phyloP scores from a whole-genome alignment of 1,140 invertebrate genomes.

The Lycorma delicatula region DNA sequence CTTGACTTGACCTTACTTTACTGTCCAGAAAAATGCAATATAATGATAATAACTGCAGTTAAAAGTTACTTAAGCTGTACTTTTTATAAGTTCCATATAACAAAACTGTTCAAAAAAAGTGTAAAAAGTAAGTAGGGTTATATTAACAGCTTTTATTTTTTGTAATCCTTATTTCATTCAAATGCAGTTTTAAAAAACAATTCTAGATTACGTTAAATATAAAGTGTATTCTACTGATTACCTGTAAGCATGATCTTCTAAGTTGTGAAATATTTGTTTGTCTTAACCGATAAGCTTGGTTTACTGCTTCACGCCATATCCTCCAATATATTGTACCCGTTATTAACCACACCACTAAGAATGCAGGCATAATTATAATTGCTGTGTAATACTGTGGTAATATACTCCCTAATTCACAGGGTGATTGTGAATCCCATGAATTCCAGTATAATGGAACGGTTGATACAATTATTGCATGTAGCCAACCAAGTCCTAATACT shows the following conservation, averaged over 20 bases:
- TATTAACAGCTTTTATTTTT: too few relatives aligned
- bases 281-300: conserved; percentile 53
- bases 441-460: conserved; percentile 63
- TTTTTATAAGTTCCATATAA: too few relatives aligned
- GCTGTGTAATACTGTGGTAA: conserved; percentile 51
- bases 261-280: conserved; percentile 42
- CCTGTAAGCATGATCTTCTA: conserved; percentile 40
- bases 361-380: conserved; percentile 55
- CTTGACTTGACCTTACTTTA: too few relatives aligned
- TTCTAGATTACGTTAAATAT: too few relatives aligned
- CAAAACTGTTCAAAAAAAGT: too few relatives aligned
- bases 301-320: conserved; percentile 60
- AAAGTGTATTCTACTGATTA: too few relatives aligned
- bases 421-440: conserved; percentile 46
- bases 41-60: too few relatives aligned
- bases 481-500: conserved; percentile 54
- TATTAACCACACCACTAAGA: conserved; percentile 56
- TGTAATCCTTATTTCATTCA: too few relatives aligned
- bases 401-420: conserved; percentile 44
- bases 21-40: too few relatives aligned
- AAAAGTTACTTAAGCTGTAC: too few relatives aligned
- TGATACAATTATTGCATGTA: conserved; percentile 49
- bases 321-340: conserved; percentile 64
- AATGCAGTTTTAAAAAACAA: too few relatives aligned
- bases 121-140: too few relatives aligned